A percentile compares a stretch with the other conserved stretches of the same genome.
These are phyloP conservation scores for Lycopodina hypogea DNA, from an alignment of 37 sponge, comb jelly and placozoan genomes.

Conservation along the genomic window DNA sequence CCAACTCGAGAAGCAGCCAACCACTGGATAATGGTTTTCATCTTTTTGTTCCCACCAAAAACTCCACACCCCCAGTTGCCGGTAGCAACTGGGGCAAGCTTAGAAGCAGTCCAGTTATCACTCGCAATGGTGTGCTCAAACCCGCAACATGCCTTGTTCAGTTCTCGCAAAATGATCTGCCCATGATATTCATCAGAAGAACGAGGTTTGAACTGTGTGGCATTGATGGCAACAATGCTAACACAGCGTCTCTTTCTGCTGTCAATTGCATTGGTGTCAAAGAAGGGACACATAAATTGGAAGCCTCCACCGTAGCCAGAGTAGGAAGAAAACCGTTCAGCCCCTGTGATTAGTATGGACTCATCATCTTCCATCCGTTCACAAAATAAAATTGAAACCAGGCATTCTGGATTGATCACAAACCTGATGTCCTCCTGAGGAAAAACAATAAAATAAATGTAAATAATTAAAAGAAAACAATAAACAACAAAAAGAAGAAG, in stretches of 20 bases:
- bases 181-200: slow-evolving; percentile 13
- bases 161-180: slow-evolving; percentile 39
- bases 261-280: slow-evolving; percentile 44
- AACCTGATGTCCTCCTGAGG: slow-evolving; percentile 76
- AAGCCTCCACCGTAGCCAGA: slow-evolving; percentile 66
- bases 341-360: slow-evolving; percentile 73
- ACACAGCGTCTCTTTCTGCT: slow-evolving; percentile 13
- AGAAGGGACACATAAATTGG: slow-evolving; percentile 40
- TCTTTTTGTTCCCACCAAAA: slow-evolving; percentile 70
- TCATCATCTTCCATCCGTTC: slow-evolving; percentile 61
- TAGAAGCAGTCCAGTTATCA: background rate
- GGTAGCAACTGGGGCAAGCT: slow-evolving; percentile 49
- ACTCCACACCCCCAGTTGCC: slow-evolving; percentile 90
- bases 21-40: slow-evolving; percentile 78
- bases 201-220: slow-evolving; percentile 21
- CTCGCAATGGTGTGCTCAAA: slow-evolving; percentile 19
- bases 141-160: slow-evolving; percentile 63
- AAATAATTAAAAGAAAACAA: background rate
- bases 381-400: slow-evolving; percentile 67
- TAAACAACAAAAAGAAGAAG: background rate
- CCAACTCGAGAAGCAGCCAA: slow-evolving; percentile 52
- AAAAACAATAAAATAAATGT: background rate
- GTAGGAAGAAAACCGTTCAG: slow-evolving; percentile 72
- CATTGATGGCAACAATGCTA: slow-evolving; percentile 76
- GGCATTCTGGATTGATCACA: slow-evolving; percentile 73